Conservation (phyloP, 2,797 vertebrate species). For the Chiropotes sagulatus region DNA sequence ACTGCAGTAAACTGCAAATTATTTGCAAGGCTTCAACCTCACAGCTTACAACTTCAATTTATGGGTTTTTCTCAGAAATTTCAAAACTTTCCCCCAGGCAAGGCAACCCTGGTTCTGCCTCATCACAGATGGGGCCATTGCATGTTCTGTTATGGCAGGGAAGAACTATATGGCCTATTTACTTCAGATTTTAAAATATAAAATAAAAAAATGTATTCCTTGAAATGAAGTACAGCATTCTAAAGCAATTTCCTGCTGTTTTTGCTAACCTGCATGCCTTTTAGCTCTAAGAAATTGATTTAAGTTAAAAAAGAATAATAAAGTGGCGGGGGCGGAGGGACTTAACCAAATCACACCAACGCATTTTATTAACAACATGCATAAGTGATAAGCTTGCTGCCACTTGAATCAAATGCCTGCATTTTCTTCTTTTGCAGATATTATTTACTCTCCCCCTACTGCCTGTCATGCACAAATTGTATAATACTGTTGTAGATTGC, state of each 20-base stretch:
- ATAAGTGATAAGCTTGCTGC: background rate
- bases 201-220: background rate
- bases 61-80: slow-evolving; percentile 54
- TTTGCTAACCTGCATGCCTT: slow-evolving; percentile 56
- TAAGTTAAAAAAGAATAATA: background rate
- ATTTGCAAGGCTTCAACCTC: slow-evolving; percentile 22
- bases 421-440: slow-evolving; percentile 1
- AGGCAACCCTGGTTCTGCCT: slow-evolving; percentile 13
- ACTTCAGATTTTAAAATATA: slow-evolving; percentile 44
- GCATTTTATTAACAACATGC: slow-evolving; percentile 27
- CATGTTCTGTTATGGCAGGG: background rate
- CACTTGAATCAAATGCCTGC: background rate
- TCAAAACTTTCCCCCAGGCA: slow-evolving; percentile 26
- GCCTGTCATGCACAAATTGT: background rate
- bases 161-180: slow-evolving; percentile 12
- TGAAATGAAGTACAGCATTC: slow-evolving; percentile 36
- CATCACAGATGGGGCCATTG: background rate
- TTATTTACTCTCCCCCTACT: background rate
- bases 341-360: slow-evolving; percentile 20
- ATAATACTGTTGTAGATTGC: background rate
- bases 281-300: slow-evolving; percentile 46
- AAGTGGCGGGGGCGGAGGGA: background rate
- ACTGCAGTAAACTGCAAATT: background rate
- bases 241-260: slow-evolving; percentile 55
- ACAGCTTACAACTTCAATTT: slow-evolving; percentile 28